Evolutionary conservation across 2,888 invertebrate species (phyloP).

Genomic region (Cheilosia vulpina): DNA sequence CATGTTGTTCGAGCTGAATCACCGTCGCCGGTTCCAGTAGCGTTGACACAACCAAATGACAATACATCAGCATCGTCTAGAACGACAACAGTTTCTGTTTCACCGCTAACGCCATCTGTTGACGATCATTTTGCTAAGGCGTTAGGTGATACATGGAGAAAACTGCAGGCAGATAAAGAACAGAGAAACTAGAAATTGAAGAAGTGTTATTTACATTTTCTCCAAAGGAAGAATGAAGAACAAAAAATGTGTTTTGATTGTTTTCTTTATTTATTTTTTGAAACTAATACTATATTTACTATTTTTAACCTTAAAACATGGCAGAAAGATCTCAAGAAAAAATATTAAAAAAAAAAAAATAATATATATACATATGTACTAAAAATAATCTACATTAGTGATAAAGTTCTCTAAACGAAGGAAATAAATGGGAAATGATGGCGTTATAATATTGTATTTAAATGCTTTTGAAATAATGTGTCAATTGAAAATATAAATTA

Average conservation of each 20-base stretch:
- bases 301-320: slow-evolving; percentile 69
- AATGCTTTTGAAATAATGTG: slow-evolving; percentile 70
- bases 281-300: slow-evolving; percentile 59
- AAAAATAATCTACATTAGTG: slow-evolving; percentile 44
- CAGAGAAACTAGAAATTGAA: slow-evolving; percentile 76
- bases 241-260: slow-evolving; percentile 44
- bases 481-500: slow-evolving; percentile 43
- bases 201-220: background rate
- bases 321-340: slow-evolving; percentile 72
- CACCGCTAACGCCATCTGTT: slow-evolving; percentile 86
- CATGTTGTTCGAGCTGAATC: slow-evolving; percentile 61
- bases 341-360: slow-evolving; percentile 35
- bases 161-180: slow-evolving; percentile 87
- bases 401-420: slow-evolving; percentile 62
- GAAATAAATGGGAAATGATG: slow-evolving; percentile 77
- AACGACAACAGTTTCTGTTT: slow-evolving; percentile 80
- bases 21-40: slow-evolving; percentile 30
- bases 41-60: slow-evolving; percentile 28
- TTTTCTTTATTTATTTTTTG: slow-evolving; percentile 44
- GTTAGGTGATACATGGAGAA: slow-evolving; percentile 92
- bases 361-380: background rate
- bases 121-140: slow-evolving; percentile 97
- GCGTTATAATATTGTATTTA: slow-evolving; percentile 76
- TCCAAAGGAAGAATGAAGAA: background rate
- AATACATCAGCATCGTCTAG: slow-evolving; percentile 76